Conservation (phyloP, 2,888 invertebrate genomes). For the Lepidocyrtoides sp. region DNA sequence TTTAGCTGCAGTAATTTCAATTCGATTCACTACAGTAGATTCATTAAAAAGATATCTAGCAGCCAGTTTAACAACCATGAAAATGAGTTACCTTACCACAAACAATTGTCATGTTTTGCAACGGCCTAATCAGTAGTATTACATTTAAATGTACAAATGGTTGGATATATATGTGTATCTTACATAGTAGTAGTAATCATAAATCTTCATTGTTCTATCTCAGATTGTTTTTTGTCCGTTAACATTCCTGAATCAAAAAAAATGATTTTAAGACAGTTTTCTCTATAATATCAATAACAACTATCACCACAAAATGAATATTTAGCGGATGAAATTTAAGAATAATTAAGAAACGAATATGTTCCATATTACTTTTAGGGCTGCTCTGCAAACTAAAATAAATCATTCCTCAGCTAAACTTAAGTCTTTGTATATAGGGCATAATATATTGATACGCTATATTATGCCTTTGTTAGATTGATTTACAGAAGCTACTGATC, state of each 20-base stretch:
- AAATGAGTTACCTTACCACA: conserved; percentile 41
- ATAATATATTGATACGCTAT: conserved; percentile 25
- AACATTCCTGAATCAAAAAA: conserved; percentile 26
- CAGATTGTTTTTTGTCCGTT: conserved; percentile 68
- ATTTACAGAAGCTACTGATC: neutral
- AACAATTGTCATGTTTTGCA: conserved; percentile 25
- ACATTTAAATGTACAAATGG: neutral
- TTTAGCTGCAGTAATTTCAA: conserved; percentile 40
- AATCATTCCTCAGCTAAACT: conserved; percentile 4
- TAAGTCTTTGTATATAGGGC: conserved; percentile 46
- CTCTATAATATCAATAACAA: conserved; percentile 22
- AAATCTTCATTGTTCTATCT: conserved; percentile 56
- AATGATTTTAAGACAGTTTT: conserved; percentile 23
- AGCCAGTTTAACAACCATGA: conserved; percentile 65
- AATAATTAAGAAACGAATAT: conserved; percentile 51
- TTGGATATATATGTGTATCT: conserved; percentile 16
- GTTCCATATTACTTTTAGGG: neutral
- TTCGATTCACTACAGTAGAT: conserved; percentile 17
- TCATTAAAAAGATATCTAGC: conserved; percentile 39
- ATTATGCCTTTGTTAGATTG: conserved; percentile 30
- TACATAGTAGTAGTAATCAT: conserved; percentile 5
- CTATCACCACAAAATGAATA: conserved; percentile 64
- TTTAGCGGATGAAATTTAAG: conserved; percentile 11
- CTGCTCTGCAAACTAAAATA: neutral
- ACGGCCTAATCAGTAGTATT: conserved; percentile 6